Evolutionary conservation across 92 coral and sea anemone genomes (phyloP).

Genomic region (Phenganax subtilis): DNA sequence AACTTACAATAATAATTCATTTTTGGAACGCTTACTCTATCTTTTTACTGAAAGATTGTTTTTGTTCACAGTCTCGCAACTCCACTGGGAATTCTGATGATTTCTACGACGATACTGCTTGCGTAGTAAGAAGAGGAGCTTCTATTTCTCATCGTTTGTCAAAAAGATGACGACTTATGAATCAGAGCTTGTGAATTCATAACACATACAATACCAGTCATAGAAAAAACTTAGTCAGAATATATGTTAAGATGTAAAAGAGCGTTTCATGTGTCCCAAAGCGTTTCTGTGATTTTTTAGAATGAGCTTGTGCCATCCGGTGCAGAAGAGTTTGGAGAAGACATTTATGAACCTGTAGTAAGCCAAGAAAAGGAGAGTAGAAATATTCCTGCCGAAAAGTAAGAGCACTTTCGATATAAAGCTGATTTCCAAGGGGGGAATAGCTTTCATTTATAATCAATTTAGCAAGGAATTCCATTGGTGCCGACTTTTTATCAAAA

Average conservation of each 20-base stretch:
- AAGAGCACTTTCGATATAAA: background rate
- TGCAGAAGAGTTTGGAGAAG: conserved; percentile 31
- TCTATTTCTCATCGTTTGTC: background rate
- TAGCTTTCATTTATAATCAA: background rate
- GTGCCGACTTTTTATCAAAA: no score
- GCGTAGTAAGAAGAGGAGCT: background rate
- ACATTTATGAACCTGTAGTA: conserved; percentile 31
- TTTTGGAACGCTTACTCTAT: no score
- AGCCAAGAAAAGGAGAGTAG: conserved; percentile 12
- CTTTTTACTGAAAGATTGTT: no score
- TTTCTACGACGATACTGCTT: conserved; percentile 7
- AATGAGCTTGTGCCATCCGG: background rate
- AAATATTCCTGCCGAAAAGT: conserved; percentile 10
- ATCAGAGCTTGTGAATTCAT: background rate
- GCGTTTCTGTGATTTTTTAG: background rate
- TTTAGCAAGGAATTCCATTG: no score
- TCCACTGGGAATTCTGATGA: background rate
- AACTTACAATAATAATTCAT: no score
- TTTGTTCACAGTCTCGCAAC: background rate
- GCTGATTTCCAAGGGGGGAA: background rate
- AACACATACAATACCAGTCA: background rate
- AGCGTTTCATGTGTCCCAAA: background rate
- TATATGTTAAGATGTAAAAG: no score
- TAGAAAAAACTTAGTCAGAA: no score
- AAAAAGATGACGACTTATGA: background rate